These are phyloP conservation scores for Hyposoter dolosus DNA, from an alignment of 2,888 invertebrate genomes.

Conservation along the genomic window DNA sequence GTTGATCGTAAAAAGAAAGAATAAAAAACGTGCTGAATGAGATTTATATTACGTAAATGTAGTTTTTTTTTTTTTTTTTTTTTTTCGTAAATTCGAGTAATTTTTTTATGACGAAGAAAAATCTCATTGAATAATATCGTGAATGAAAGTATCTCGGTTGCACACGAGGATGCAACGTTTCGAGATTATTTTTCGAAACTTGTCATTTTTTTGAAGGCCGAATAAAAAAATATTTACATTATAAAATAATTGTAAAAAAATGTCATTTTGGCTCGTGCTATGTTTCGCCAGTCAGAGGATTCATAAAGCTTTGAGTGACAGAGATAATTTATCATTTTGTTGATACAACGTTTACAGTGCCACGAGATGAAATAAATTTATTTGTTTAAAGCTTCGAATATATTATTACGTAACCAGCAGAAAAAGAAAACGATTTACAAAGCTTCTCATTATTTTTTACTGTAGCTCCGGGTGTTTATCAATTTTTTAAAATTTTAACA, in stretches of 20 bases:
- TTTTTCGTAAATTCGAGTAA: neutral
- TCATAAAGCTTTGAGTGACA: constrained; percentile 1
- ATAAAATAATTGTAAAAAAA: constrained; percentile 2
- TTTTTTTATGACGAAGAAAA: neutral
- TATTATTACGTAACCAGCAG: neutral
- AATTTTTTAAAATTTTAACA: neutral
- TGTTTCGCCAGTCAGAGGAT: neutral
- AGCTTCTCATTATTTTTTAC: neutral
- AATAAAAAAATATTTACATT: neutral
- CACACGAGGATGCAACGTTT: neutral
- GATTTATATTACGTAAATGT: neutral
- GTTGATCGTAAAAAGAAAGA: neutral
- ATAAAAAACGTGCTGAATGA: neutral
- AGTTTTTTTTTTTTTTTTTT: neutral
- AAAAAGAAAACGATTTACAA: neutral
- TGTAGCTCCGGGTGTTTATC: neutral
- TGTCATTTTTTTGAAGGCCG: neutral
- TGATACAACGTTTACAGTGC: neutral
- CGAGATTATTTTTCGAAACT: neutral
- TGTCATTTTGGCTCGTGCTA: neutral
- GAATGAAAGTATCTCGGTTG: neutral
- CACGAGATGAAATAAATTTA: neutral
- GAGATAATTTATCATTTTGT: neutral
- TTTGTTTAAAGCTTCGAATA: neutral
- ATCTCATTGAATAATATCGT: neutral